Evolutionary conservation across 1,140 invertebrate species (phyloP).

Genomic region (Tetramorium alpestre): DNA sequence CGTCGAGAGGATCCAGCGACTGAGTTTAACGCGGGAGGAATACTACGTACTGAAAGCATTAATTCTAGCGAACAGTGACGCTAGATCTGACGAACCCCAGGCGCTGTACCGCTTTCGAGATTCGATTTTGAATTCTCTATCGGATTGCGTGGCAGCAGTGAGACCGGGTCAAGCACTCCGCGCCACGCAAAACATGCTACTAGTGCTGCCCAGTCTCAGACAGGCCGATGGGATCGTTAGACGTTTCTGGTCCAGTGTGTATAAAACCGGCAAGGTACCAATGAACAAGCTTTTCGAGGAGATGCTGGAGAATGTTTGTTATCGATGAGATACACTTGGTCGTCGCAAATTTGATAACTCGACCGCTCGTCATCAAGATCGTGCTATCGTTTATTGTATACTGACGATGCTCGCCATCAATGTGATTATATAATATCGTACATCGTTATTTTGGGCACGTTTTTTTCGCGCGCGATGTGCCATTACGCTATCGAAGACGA

Average conservation of each 20-base stretch:
- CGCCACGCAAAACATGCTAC: constrained; percentile 93
- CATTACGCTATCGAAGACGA: not conserved
- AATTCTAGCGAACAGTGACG: constrained; percentile 96
- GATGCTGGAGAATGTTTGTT: constrained; percentile 93
- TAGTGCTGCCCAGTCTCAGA: constrained; percentile 94
- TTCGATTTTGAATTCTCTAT: constrained; percentile 93
- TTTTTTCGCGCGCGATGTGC: constrained; percentile 8
- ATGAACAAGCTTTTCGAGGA: constrained; percentile 99
- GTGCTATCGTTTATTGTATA: not conserved
- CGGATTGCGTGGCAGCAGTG: constrained; percentile 93
- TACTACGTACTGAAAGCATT: constrained; percentile 97
- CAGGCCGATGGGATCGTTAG: constrained; percentile 95
- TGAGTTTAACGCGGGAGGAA: constrained; percentile 95
- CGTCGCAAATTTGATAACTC: constrained; percentile 13
- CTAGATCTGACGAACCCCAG: constrained; percentile 93
- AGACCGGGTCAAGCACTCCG: constrained; percentile 90
- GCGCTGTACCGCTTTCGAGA: constrained; percentile 95
- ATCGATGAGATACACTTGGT: constrained; percentile 77
- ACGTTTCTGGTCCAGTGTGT: constrained; percentile 95
- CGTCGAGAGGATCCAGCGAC: constrained; percentile 93
- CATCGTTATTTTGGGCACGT: not conserved
- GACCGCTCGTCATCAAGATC: not conserved
- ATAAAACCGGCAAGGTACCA: constrained; percentile 94
- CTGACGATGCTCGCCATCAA: not conserved
- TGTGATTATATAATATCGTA: constrained; percentile 21